Percentiles rank a stretch among this genome's conserved stretches.
Evolutionary conservation across 2,888 invertebrate species (phyloP).

Genomic region (Odontocolon sp.): DNA sequence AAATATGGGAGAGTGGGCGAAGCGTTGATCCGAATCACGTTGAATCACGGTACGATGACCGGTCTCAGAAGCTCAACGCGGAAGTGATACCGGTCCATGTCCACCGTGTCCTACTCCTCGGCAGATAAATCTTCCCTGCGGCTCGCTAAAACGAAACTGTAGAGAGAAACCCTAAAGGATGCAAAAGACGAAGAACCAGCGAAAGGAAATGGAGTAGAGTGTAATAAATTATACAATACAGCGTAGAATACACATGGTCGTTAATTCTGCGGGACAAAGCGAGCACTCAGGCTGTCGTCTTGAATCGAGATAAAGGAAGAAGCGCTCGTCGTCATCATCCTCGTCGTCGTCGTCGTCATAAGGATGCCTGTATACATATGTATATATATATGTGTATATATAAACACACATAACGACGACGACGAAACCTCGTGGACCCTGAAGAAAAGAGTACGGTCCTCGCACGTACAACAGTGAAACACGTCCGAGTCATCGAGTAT

Average conservation of each 20-base stretch:
- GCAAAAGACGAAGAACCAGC: not conserved
- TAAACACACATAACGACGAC: not conserved
- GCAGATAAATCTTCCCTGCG: slow-evolving; percentile 14
- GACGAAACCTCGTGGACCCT: not conserved
- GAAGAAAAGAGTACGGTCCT: not conserved
- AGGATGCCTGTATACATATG: too few species aligned
- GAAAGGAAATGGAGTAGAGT: slow-evolving; percentile 5
- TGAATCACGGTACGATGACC: slow-evolving; percentile 5
- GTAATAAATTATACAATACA: not conserved
- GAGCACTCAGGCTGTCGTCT: slow-evolving; percentile 34
- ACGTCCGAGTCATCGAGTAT: too few species aligned
- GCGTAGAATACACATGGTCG: slow-evolving; percentile 3
- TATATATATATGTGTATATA: not conserved
- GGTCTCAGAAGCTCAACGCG: not conserved
- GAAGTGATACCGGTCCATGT: slow-evolving; percentile 11
- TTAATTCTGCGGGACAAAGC: slow-evolving; percentile 36
- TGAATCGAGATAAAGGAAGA: slow-evolving; percentile 42
- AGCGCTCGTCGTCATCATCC: too few species aligned
- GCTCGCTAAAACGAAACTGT: not conserved
- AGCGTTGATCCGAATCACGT: not conserved
- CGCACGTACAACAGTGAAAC: too few species aligned
- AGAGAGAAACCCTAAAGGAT: not conserved
- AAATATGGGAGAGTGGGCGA: not conserved
- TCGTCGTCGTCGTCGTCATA: not conserved
- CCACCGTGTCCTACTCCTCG: too few species aligned